Percentiles rank a stretch among this genome's conserved stretches.
Conservation (phyloP, 2,888 invertebrate genomes). For the Lumbricus terrestris region DNA sequence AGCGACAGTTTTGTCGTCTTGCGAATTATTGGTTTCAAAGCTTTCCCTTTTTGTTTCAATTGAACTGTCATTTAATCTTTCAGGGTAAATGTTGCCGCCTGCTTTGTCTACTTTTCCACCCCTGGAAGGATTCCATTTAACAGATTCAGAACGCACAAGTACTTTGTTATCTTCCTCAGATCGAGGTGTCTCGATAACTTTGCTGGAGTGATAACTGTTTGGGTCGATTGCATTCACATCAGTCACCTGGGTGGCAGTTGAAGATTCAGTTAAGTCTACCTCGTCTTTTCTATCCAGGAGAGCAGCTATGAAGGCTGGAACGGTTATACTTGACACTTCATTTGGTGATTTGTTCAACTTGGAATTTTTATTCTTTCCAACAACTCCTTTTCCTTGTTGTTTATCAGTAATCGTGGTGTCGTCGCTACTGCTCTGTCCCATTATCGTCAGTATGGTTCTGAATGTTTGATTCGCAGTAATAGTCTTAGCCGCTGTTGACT, state of each 20-base stretch:
- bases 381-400: not conserved
- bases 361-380: not conserved
- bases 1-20: no score
- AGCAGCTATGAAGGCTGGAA: not conserved
- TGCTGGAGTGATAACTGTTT: not conserved
- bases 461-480: not conserved
- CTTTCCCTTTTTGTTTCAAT: not conserved
- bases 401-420: not conserved
- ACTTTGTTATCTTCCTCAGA: not conserved
- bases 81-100: not conserved
- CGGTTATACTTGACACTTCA: not conserved
- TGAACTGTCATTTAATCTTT: not conserved
- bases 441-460: not conserved
- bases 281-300: not conserved
- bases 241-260: not conserved
- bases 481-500: not conserved
- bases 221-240: not conserved
- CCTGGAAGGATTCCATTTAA: not conserved
- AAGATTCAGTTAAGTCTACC: not conserved
- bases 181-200: not conserved
- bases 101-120: not conserved
- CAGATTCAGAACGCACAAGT: not conserved
- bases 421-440: not conserved
- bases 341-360: not conserved
- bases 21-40: not conserved